Evolutionary conservation across 1,140 invertebrate species (phyloP).

Genomic region (Drosophila miranda): DNA sequence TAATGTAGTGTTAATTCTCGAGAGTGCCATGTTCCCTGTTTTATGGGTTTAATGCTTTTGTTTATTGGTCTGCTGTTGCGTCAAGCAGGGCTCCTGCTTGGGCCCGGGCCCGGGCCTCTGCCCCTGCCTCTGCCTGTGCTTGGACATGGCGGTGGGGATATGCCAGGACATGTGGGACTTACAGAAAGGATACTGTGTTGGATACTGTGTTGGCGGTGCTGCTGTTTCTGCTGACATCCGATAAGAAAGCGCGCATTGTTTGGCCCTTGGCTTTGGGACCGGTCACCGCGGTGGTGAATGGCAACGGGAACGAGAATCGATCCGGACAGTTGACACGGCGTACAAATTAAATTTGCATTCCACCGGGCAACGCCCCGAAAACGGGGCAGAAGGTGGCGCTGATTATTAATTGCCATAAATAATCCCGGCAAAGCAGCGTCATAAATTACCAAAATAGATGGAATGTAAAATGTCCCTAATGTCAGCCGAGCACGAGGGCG

Average conservation of each 20-base stretch:
- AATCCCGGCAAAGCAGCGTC: constrained; percentile 43
- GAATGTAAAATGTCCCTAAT: constrained; percentile 44
- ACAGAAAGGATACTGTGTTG: neutral
- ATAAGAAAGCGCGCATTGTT: constrained; percentile 69
- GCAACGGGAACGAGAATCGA: constrained; percentile 3
- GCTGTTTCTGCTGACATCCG: constrained; percentile 59
- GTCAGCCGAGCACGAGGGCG: constrained; percentile 49
- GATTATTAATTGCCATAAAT: constrained; percentile 57
- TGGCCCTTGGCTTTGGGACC: constrained; percentile 34
- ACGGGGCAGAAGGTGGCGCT: no score
- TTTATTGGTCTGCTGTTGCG: constrained; percentile 78
- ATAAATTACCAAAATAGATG: constrained; percentile 54
- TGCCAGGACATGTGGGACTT: constrained; percentile 36
- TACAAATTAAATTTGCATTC: constrained; percentile 64
- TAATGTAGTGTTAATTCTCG: constrained; percentile 80
- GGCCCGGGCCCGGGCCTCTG: neutral
- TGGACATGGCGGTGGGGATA: constrained; percentile 14
- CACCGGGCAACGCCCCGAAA: constrained; percentile 19
- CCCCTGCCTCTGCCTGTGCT: constrained; percentile 5
- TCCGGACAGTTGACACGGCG: constrained; percentile 34
- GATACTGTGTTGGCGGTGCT: neutral
- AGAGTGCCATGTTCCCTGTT: constrained; percentile 78
- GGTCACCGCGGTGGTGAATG: constrained; percentile 12
- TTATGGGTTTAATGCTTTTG: constrained; percentile 80
- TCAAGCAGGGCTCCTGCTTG: constrained; percentile 42